Conservation (phyloP, 2,888 invertebrate genomes). For the Pocota personata region DNA sequence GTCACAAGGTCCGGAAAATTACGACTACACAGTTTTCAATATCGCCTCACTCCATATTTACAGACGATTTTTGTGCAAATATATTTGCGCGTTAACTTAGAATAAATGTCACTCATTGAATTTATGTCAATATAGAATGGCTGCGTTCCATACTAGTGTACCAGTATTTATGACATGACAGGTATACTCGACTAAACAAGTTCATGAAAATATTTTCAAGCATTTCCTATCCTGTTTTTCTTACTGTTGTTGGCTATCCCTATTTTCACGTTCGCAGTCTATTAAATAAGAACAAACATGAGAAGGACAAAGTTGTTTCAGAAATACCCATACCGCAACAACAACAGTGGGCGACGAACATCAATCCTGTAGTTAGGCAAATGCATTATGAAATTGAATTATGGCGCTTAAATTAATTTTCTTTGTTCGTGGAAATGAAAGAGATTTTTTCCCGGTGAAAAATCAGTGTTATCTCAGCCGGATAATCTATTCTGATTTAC, state of each 20-base stretch:
- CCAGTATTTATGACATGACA: too few relatives aligned
- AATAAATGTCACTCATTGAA: too few relatives aligned
- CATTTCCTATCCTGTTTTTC: background rate
- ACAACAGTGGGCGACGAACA: background rate
- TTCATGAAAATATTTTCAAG: background rate
- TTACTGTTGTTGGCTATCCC: background rate
- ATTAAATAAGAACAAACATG: background rate
- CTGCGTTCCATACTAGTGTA: too few relatives aligned
- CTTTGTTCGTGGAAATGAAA: background rate
- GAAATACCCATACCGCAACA: background rate
- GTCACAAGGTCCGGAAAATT: too few relatives aligned
- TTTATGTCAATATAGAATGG: too few relatives aligned
- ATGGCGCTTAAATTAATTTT: background rate
- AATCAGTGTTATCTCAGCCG: background rate
- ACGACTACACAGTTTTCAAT: too few relatives aligned
- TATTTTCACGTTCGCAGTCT: background rate
- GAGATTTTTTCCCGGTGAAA: background rate
- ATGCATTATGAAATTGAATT: constrained; percentile 8
- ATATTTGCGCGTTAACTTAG: too few relatives aligned
- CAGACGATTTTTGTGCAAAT: too few relatives aligned
- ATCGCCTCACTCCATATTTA: too few relatives aligned
- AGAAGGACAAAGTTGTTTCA: background rate
- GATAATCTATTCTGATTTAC: constrained; percentile 1
- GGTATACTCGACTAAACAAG: too few relatives aligned
- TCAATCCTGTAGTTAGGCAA: background rate